These are phyloP conservation scores for Phalera bucephala DNA, from an alignment of 2,888 invertebrate genomes.

Conservation along the genomic window DNA sequence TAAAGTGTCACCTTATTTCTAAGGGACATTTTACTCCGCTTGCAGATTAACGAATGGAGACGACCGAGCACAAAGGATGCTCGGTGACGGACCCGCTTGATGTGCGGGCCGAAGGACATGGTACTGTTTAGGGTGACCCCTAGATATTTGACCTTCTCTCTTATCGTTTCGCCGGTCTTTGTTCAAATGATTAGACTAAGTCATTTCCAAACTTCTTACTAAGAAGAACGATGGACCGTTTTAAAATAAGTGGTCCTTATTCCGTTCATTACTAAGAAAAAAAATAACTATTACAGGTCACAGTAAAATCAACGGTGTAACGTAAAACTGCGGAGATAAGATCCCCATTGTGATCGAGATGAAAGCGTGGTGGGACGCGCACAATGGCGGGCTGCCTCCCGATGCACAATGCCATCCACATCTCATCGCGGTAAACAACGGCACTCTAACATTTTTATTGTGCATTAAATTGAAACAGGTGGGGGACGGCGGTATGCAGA, in stretches of 20 bases:
- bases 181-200: too few species aligned
- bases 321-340: constrained; percentile 64
- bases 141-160: too few species aligned
- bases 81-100: too few species aligned
- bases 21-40: too few species aligned
- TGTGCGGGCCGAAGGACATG: too few species aligned
- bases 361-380: constrained; percentile 49
- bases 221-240: too few species aligned
- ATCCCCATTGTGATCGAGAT: constrained; percentile 63
- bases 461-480: constrained; percentile 71
- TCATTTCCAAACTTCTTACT: too few species aligned
- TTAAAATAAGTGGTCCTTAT: too few species aligned
- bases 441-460: constrained; percentile 69
- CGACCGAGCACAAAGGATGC: too few species aligned
- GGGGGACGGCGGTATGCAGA: constrained; percentile 50
- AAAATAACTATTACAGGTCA: constrained; percentile 15
- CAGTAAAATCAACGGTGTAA: constrained; percentile 59
- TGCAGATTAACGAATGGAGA: too few species aligned
- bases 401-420: constrained; percentile 67
- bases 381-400: constrained; percentile 53
- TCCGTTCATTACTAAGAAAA: neutral
- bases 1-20: too few species aligned
- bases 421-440: constrained; percentile 70
- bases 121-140: too few species aligned
- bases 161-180: neutral